Percentiles rank a stretch among this genome's conserved stretches.
Conservation (phyloP, 2,797 vertebrate genomes). For the Pseudomugil gertrudae region DNA sequence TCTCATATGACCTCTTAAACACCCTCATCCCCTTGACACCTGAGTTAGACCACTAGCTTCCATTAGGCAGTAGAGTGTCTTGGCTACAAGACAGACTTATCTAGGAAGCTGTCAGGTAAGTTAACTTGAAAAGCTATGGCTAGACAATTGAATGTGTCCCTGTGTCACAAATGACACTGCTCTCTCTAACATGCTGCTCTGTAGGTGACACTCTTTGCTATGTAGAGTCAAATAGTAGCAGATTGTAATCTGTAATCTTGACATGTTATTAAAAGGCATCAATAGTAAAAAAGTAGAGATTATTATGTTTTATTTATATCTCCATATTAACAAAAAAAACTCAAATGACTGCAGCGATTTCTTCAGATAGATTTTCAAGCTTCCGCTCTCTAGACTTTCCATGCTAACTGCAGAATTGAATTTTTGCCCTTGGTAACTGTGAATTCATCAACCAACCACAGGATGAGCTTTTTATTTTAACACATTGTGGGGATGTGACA, state of each 20-base stretch:
- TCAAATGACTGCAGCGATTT: background rate
- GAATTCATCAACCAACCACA: conserved; percentile 25
- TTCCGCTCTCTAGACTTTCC: background rate
- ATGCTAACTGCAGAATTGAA: background rate
- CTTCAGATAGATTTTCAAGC: conserved; percentile 2
- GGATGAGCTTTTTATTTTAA: conserved; percentile 26
- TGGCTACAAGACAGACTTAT: conserved; percentile 78
- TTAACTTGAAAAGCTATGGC: conserved; percentile 74
- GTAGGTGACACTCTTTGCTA: conserved; percentile 64
- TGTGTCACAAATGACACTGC: conserved; percentile 74
- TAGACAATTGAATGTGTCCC: conserved; percentile 77
- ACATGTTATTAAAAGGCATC: conserved; percentile 26
- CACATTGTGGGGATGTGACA: conserved; percentile 40
- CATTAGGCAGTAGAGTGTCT: conserved; percentile 74
- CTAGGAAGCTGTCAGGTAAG: conserved; percentile 79
- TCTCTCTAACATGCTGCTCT: conserved; percentile 60
- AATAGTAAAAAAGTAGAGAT: conserved; percentile 16
- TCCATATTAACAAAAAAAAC: conserved; percentile 2
- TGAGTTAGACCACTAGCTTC: conserved; percentile 76
- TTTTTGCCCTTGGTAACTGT: background rate
- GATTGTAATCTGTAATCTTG: conserved; percentile 52
- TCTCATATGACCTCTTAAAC: conserved; percentile 71
- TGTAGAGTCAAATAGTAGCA: conserved; percentile 60
- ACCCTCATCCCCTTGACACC: conserved; percentile 75
- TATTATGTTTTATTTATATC: background rate